A percentile compares a stretch with the other conserved stretches of the same genome.
Evolutionary conservation across 1,140 invertebrate species (phyloP).

Genomic region (Lanistes nyassanus): DNA sequence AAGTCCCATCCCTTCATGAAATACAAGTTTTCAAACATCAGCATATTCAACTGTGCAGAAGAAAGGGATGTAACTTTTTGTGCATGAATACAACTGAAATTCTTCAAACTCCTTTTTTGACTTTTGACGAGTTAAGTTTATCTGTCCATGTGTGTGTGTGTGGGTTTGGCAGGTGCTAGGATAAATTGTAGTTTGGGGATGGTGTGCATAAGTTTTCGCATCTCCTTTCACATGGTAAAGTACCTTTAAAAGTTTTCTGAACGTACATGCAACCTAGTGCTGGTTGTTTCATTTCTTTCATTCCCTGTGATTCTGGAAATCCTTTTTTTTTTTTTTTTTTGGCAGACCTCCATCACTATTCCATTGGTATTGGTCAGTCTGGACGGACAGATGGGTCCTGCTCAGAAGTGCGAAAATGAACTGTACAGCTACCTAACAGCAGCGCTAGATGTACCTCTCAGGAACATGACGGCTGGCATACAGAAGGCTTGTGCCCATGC

Average conservation of each 20-base stretch:
- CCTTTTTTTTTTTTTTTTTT: neutral
- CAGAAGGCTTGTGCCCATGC: neutral
- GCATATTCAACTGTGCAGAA: too few relatives aligned
- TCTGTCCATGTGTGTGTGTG: neutral
- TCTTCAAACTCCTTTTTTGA: too few relatives aligned
- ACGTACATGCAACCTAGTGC: neutral
- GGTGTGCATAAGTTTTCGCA: too few relatives aligned
- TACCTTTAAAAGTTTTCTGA: neutral
- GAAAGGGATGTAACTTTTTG: too few relatives aligned
- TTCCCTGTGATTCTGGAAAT: neutral
- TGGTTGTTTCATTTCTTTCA: neutral
- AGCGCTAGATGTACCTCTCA: neutral
- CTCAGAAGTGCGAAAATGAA: constrained; percentile 9
- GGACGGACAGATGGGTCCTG: constrained; percentile 1
- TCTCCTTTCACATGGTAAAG: neutral
- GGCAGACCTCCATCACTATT: constrained; percentile 22
- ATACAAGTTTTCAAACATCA: neutral
- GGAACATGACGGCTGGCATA: constrained; percentile 8
- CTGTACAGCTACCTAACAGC: constrained; percentile 11
- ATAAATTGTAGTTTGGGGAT: too few relatives aligned
- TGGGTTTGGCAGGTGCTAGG: too few relatives aligned
- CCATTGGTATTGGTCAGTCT: constrained; percentile 29
- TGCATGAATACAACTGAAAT: too few relatives aligned
- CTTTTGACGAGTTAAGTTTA: neutral
- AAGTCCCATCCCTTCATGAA: neutral